Conservation (phyloP, 2,113 vertebrate genomes). For the Okapia johnstoni region DNA sequence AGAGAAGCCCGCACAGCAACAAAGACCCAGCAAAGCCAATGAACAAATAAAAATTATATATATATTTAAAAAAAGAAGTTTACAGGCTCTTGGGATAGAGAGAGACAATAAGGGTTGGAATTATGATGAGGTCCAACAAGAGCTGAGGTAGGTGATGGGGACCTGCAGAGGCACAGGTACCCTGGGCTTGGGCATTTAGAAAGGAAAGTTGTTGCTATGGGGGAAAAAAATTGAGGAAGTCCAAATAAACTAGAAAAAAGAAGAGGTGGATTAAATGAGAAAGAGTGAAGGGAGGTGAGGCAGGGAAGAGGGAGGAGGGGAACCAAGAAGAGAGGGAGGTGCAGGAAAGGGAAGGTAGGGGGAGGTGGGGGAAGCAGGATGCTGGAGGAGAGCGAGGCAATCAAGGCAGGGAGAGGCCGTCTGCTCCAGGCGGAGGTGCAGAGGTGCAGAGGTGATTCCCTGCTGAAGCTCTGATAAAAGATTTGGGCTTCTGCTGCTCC, state of each 20-base stretch:
- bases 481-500: not conserved
- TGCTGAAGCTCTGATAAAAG: not conserved
- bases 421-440: not conserved
- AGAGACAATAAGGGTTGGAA: not conserved
- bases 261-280: not conserved
- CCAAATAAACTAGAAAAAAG: not conserved
- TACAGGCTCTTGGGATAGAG: not conserved
- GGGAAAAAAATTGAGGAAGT: accelerated
- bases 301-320: not conserved
- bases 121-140: not conserved
- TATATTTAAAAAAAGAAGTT: not conserved
- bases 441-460: not conserved
- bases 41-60: not conserved
- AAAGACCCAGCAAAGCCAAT: not conserved
- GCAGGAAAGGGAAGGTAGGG: not conserved
- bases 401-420: accelerated
- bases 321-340: not conserved
- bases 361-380: no score
- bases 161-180: accelerated
- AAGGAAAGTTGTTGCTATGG: not conserved
- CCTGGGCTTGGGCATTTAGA: not conserved
- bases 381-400: not conserved
- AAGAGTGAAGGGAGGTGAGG: not conserved
- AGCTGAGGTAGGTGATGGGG: not conserved
- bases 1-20: not conserved